Evolutionary conservation across 2,888 invertebrate species (phyloP), one percentile per base, ranked within the genome.

Genomic region (Allacma fusca): DNA sequence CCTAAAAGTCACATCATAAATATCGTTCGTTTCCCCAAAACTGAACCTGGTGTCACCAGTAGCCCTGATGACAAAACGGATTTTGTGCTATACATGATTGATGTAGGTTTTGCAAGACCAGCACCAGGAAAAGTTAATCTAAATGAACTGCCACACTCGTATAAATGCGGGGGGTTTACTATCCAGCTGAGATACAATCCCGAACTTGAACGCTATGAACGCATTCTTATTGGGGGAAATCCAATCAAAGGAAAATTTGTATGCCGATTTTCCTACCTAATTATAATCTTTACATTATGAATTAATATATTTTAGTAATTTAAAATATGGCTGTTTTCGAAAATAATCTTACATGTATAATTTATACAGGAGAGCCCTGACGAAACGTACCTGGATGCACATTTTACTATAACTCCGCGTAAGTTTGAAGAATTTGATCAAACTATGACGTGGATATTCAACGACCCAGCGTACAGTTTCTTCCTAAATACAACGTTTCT

Each of bases 191-290:
- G 34, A 1, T 67, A 28, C 19, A 34, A 67, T 34, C n/a, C 28
- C 16, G 67, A 67, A 2, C 5, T 26, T 1, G 26, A 67, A 19
- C 67, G 28, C 1, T 28, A 29, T 28, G 28, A 67, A 28, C 28
- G 67, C 1, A 29, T 29, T 29, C 67, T 67, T n/a, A 29, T 19
- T 19, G 67, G 67, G 13, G 67, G 67, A 1, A 16, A 29, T 67
- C 67, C 67, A 1, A 67, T 67, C 5, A 67, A 34, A 19, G 67
- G 67, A 21, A 34, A 67, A 67, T 67, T 67, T 29, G 67, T 67
- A 67, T 28, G 67, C 13, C 13, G 23, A 59, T 24, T n/a, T n/a
- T n/a, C n/a, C n/a, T n/a, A n/a, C n/a, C n/a, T n/a, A n/a, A n/a
- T n/a, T n/a, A n/a, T n/a, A n/a, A n/a, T n/a, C n/a, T n/a, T n/a